phyloP scores from a whole-genome alignment of 2,888 invertebrate genomes.

The Coelinius sp. region DNA sequence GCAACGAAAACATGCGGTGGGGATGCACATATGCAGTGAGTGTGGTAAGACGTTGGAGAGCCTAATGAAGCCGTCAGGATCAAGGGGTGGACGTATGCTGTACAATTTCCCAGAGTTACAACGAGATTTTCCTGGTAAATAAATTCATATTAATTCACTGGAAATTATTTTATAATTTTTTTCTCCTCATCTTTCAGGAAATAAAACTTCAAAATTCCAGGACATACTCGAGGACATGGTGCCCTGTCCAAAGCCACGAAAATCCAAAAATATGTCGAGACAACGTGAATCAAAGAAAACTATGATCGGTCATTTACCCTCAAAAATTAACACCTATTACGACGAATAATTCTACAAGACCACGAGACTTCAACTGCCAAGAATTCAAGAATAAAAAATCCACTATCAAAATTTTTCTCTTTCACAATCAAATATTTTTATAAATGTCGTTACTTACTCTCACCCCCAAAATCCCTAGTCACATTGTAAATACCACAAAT shows the following conservation, averaged over 20 bases:
- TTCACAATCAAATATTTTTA: constrained; percentile 58
- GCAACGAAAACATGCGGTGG: background rate
- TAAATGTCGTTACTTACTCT: constrained; percentile 51
- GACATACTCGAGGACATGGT: background rate
- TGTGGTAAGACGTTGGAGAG: background rate
- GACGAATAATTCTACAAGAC: background rate
- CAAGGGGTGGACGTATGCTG: background rate
- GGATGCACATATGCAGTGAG: background rate
- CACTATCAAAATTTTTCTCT: constrained; percentile 41
- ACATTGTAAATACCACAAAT: constrained; percentile 13
- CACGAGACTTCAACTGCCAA: background rate
- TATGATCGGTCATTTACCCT: background rate
- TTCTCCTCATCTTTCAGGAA: background rate
- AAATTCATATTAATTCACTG: background rate
- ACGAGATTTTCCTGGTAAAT: background rate
- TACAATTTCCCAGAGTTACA: background rate
- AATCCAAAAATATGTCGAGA: background rate
- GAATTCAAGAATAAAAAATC: constrained; percentile 1
- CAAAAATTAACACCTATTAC: background rate
- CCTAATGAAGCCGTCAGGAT: background rate
- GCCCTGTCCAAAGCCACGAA: background rate
- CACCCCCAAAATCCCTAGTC: constrained; percentile 25
- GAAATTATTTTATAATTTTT: background rate
- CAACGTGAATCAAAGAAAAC: background rate
- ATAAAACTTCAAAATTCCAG: background rate